A percentile compares a stretch with the other conserved stretches of the same genome.
These are phyloP conservation scores for Xerus rutilus DNA, from an alignment of 2,797 vertebrate species.

Conservation along the genomic window DNA sequence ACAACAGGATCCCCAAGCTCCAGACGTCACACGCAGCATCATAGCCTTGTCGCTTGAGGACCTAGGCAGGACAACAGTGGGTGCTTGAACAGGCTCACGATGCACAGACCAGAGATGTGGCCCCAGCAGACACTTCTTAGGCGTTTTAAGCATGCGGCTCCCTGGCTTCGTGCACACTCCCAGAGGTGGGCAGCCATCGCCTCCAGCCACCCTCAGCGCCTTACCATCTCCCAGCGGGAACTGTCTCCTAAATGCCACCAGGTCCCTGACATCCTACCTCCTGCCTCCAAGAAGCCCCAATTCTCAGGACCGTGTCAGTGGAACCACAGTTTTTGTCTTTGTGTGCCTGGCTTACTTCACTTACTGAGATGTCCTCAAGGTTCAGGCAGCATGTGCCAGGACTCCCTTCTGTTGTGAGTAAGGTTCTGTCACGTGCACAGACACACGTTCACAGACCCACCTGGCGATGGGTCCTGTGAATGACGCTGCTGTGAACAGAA, in stretches of 20 bases:
- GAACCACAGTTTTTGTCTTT: rapidly evolving
- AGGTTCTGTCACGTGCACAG: not conserved
- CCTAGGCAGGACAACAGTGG: slow-evolving; percentile 84
- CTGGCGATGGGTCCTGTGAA: rapidly evolving
- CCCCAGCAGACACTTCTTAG: not conserved
- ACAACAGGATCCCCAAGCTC: slow-evolving; percentile 96
- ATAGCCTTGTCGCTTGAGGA: slow-evolving; percentile 97
- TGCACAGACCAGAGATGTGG: rapidly evolving
- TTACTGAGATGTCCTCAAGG: no score
- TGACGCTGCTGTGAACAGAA: no score
- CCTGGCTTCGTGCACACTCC: not conserved
- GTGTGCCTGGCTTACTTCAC: not conserved
- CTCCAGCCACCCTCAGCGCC: not conserved
- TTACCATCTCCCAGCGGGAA: not conserved
- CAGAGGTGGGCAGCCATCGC: not conserved
- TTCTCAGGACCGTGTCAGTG: rapidly evolving
- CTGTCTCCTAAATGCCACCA: no score
- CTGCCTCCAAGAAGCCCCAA: rapidly evolving
- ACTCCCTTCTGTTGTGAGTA: rapidly evolving
- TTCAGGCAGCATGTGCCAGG: rapidly evolving
- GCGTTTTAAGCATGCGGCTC: no score
- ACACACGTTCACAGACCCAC: not conserved
- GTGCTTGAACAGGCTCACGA: rapidly evolving
- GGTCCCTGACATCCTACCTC: not conserved
- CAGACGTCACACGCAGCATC: slow-evolving; percentile 99